Base-by-base conservation (phyloP, 2,888 invertebrate genomes). In the Alloscopus bannaensis region DNA sequence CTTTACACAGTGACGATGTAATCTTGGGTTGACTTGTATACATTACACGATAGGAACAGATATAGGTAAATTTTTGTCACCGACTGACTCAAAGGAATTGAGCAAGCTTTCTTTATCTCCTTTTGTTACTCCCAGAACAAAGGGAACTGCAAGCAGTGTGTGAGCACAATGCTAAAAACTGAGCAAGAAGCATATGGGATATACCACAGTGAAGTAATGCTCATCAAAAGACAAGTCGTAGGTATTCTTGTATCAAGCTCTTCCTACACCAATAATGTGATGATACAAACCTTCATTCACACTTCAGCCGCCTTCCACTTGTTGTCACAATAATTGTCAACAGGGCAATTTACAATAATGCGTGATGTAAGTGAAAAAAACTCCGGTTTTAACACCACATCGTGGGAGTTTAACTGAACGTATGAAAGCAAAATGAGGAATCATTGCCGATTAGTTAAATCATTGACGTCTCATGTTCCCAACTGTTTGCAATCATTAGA, bases 281-380 rank as follows among this genome's bases (percentile, higher is more conserved):
- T 57, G 29, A 26, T 57, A 57, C 16, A 2, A 4, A 55, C 6
- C 8, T 16, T 55, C 55, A n/a, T 50, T 18, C 16, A 50, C 6
- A 8, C 36, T 6, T 13, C 11, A 47, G n/a, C 26, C 31, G 16
- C 2, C 8, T 55, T 22, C 64, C 65, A 45, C 65, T 42, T 65
- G 64, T 64, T 72, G 72, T 72, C 64, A 55, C 55, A 65, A 71
- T 50, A 62, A 62, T 52, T 52, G 62, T 20, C 40, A 50, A 52
- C 24, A 57, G 47, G 52, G 3, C 4, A 60, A 47, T 29, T 6
- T 20, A 29, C 28, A 47, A 13, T 13, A 6, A 47, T n/a, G 6
- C 47, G 47, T 47, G 47, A 47, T 47, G 47, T 18, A 47, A 36
- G 36, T 6, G 36, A 13, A 36, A 36, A 8, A 36, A 47, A n/a